Conservation (phyloP, 2,888 invertebrate genomes). For the Ormyrus nitidulus region DNA sequence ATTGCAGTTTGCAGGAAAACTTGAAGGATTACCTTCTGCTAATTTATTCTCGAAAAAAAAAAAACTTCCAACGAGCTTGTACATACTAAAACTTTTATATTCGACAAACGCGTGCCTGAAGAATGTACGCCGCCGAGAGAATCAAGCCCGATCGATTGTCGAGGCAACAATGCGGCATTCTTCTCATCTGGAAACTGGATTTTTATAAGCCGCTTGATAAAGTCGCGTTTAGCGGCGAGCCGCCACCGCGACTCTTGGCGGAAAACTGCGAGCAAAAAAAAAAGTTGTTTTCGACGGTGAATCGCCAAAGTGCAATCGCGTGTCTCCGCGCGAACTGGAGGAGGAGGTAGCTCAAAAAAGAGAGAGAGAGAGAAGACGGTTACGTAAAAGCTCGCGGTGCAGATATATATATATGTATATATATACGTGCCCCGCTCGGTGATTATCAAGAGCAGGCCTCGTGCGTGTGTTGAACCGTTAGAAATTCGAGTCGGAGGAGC, state of each 20-base stretch:
- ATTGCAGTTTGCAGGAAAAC: too few species aligned
- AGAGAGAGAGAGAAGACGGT: slow-evolving; percentile 4
- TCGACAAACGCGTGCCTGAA: neutral
- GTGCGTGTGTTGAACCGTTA: slow-evolving; percentile 50
- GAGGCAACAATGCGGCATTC: too few species aligned
- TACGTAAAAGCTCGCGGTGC: slow-evolving; percentile 33
- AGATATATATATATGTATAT: neutral
- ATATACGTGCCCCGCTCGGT: neutral
- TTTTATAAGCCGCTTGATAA: too few species aligned
- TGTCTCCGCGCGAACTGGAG: neutral
- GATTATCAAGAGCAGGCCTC: slow-evolving; percentile 40
- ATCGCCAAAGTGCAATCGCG: neutral
- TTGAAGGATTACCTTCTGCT: too few species aligned
- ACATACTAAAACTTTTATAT: too few species aligned
- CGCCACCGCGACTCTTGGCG: too few species aligned
- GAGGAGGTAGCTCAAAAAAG: neutral
- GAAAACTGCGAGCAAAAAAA: too few species aligned
- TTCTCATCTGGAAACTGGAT: too few species aligned
- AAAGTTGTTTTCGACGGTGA: neutral
- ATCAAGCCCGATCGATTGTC: too few species aligned
- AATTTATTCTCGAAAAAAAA: too few species aligned
- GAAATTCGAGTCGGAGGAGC: slow-evolving; percentile 50
- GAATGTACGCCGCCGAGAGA: neutral
- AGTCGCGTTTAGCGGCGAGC: too few species aligned
- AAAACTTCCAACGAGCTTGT: too few species aligned